Conservation (phyloP, 1,140 invertebrate species). For the Kradibia gibbosae region DNA sequence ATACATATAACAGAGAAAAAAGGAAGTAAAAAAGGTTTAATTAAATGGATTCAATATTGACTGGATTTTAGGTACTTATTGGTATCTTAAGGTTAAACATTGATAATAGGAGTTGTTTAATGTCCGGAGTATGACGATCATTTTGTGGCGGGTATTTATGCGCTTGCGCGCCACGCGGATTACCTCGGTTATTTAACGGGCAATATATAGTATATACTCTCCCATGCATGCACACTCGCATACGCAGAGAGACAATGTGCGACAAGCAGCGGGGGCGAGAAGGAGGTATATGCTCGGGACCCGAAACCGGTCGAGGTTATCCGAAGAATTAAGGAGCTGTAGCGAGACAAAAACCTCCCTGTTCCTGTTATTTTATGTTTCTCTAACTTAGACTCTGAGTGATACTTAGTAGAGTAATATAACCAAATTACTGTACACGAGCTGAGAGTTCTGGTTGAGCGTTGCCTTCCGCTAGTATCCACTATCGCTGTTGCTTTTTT, state of each 20-base stretch:
- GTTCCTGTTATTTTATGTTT: neutral
- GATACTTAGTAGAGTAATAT: too few relatives aligned
- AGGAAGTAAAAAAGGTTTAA: too few relatives aligned
- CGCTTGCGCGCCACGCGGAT: neutral
- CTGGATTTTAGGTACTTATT: too few relatives aligned
- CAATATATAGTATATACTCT: neutral
- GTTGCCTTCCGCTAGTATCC: neutral
- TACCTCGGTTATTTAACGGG: too few relatives aligned
- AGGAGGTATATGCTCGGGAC: neutral
- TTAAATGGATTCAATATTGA: too few relatives aligned
- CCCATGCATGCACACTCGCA: neutral
- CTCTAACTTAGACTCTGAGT: too few relatives aligned
- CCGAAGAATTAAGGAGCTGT: neutral
- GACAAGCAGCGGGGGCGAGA: neutral
- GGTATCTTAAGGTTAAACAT: too few relatives aligned
- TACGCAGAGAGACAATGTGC: too few relatives aligned
- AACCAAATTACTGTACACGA: neutral
- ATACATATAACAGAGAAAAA: too few relatives aligned
- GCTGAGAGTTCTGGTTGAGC: slow-evolving; percentile 27
- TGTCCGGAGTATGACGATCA: neutral
- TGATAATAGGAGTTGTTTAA: neutral
- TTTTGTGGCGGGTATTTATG: neutral
- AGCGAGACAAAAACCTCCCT: slow-evolving; percentile 4
- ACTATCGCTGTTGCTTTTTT: neutral
- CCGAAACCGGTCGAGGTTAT: neutral